Conservation (phyloP, 2,113 vertebrate genomes). For the Sapayoa aenigma region DNA sequence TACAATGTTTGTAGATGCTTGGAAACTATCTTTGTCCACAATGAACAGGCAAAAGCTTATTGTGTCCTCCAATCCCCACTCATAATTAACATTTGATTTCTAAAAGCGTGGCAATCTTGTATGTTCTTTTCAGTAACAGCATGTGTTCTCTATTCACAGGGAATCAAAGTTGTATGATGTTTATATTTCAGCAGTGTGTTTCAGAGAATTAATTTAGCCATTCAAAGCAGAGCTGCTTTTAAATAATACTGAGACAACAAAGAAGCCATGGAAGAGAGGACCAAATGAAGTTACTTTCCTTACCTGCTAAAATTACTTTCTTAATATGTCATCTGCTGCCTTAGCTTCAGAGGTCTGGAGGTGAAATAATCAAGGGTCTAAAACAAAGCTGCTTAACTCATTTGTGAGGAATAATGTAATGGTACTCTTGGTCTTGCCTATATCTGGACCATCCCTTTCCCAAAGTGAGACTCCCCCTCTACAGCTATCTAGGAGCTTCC, state of each 20-base stretch:
- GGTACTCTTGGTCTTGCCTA: rapidly evolving
- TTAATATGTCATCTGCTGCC: not conserved
- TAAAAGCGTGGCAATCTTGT: conserved; percentile 30
- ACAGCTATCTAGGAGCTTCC: not conserved
- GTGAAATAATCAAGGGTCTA: not conserved
- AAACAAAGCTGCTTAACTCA: not conserved
- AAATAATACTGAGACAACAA: conserved; percentile 3
- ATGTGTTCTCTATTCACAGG: conserved; percentile 51
- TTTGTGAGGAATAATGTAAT: not conserved
- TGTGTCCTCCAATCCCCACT: not conserved
- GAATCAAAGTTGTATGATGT: conserved; percentile 54
- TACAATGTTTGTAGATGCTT: not conserved
- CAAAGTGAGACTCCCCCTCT: not conserved
- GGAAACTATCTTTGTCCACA: not conserved
- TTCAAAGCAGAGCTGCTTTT: conserved; percentile 24
- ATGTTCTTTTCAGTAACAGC: conserved; percentile 59
- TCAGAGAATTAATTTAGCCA: conserved; percentile 20
- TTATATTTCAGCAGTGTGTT: conserved; percentile 29
- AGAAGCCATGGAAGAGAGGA: not conserved
- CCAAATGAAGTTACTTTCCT: not conserved
- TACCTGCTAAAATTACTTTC: not conserved
- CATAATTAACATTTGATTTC: conserved; percentile 58
- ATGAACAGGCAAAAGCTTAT: not conserved
- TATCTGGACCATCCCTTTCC: not conserved
- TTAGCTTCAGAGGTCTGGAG: not conserved